phyloP scores from a whole-genome alignment of 2,797 vertebrate species.

The Emys orbicularis region DNA sequence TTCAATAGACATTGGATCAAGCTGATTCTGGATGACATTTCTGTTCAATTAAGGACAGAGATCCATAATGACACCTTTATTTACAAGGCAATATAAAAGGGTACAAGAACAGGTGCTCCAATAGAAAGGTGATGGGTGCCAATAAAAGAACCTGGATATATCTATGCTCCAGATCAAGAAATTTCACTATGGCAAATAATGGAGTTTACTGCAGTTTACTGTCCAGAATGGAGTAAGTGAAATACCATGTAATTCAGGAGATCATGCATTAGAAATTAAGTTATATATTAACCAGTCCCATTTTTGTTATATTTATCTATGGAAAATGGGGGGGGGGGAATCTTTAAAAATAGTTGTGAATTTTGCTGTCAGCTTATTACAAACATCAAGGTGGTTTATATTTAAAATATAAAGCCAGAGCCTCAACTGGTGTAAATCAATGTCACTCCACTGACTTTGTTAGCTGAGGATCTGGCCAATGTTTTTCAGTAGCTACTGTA shows the following conservation, averaged over 20 bases:
- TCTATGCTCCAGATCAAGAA: constrained; percentile 34
- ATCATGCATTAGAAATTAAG: not conserved
- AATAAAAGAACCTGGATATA: not conserved
- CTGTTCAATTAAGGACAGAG: not conserved
- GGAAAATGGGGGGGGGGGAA: not conserved
- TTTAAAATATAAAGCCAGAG: not conserved
- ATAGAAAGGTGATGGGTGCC: not conserved
- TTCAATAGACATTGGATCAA: not conserved
- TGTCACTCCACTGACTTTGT: not conserved
- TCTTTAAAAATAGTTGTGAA: not conserved
- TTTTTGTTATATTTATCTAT: not conserved
- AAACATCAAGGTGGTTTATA: not conserved
- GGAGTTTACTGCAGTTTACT: constrained; percentile 2
- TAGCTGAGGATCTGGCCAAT: rapidly evolving
- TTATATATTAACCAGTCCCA: not conserved
- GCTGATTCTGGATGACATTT: not conserved
- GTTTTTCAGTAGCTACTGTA: rapidly evolving
- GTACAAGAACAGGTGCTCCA: not conserved
- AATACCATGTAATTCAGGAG: not conserved
- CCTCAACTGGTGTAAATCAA: rapidly evolving
- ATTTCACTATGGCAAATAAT: constrained; percentile 18
- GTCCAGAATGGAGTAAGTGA: not conserved
- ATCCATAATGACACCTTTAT: not conserved
- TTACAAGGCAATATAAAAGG: not conserved
- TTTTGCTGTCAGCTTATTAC: not conserved